Conservation (phyloP, 2,113 vertebrate species). For the Urocitellus parryii region DNA sequence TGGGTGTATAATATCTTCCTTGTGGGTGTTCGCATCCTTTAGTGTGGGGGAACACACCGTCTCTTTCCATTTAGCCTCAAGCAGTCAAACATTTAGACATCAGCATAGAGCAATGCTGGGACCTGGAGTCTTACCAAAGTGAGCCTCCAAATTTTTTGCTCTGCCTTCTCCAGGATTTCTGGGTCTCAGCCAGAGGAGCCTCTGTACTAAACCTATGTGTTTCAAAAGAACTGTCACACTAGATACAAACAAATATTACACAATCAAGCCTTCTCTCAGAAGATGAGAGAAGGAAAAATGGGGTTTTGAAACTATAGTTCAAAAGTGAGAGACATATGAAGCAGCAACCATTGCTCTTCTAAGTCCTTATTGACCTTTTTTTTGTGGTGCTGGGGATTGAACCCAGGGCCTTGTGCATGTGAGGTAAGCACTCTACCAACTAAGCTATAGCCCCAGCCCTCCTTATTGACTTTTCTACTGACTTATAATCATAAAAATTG, state of each 20-base stretch:
- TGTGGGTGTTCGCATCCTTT: constrained; percentile 68
- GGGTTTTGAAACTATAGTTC: not conserved
- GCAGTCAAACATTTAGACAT: constrained; percentile 16
- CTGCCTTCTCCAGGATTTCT: not conserved
- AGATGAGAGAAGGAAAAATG: not conserved
- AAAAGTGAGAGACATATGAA: not conserved
- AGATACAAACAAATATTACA: not conserved
- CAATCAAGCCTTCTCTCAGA: not conserved
- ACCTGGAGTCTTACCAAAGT: not conserved
- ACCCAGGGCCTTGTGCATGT: no score
- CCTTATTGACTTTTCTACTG: not conserved
- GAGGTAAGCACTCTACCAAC: no score
- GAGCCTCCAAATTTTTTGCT: constrained; percentile 43
- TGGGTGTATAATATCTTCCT: constrained; percentile 75
- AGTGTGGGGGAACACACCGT: constrained; percentile 71
- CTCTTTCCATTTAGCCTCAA: constrained; percentile 66
- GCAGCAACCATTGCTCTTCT: not conserved
- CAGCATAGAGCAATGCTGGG: constrained; percentile 29
- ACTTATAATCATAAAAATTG: not conserved
- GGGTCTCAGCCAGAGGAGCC: not conserved
- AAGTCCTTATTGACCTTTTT: not conserved
- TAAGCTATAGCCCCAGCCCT: no score
- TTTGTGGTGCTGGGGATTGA: no score
- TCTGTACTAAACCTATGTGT: not conserved
- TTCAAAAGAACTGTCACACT: not conserved